These are phyloP conservation scores for Aphelinus certus DNA, from an alignment of 1,140 invertebrate genomes.

Conservation along the genomic window DNA sequence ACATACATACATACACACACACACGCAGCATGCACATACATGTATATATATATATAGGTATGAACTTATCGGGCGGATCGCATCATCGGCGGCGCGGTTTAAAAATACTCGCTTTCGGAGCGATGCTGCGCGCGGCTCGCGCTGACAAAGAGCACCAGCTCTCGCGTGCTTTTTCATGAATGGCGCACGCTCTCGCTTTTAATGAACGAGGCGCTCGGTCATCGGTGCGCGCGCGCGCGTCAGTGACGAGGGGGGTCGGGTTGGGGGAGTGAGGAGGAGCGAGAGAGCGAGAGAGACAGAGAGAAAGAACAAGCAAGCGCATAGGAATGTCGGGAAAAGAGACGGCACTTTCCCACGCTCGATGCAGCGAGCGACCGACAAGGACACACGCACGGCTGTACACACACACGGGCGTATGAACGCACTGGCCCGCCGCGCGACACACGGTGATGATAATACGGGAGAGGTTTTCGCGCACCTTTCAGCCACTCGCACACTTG, in stretches of 20 bases:
- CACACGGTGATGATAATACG: no score
- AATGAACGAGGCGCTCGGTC: slow-evolving; percentile 30
- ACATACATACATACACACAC: no score
- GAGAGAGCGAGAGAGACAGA: no score
- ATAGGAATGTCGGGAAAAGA: neutral
- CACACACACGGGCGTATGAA: neutral
- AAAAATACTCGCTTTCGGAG: no score
- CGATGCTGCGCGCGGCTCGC: no score
- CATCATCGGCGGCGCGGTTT: no score
- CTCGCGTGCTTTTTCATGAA: slow-evolving; percentile 23
- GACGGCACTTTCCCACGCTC: neutral
- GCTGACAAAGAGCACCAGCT: no score
- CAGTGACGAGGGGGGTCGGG: neutral
- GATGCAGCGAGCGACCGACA: neutral
- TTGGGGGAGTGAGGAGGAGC: neutral
- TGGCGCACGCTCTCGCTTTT: slow-evolving; percentile 22
- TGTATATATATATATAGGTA: no score
- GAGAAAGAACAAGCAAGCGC: neutral
- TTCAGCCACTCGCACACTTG: slow-evolving; percentile 93
- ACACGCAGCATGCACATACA: no score
- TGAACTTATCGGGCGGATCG: no score
- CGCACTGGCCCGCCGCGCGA: no score
- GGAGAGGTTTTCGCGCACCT: slow-evolving; percentile 65
- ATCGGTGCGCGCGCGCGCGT: neutral
- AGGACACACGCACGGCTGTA: slow-evolving; percentile 30